These are phyloP conservation scores for Apis cerana DNA, from an alignment of 1,140 invertebrate species.

Conservation along the genomic window DNA sequence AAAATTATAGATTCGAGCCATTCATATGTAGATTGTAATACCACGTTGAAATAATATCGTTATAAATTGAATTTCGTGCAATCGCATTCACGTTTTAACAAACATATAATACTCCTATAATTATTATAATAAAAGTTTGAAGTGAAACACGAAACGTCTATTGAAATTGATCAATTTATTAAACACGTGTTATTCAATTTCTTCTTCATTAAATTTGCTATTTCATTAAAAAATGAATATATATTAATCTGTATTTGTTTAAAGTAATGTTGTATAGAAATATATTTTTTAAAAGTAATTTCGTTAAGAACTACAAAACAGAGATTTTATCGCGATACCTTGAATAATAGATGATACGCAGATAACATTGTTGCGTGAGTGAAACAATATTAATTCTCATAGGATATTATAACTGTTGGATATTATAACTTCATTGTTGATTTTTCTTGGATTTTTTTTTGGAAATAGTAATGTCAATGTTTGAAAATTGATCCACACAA, in stretches of 20 bases:
- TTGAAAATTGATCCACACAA: too few species aligned
- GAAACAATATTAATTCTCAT: conserved; percentile 56
- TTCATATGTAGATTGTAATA: conserved; percentile 25
- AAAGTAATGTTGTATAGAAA: not conserved
- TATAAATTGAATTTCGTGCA: conserved; percentile 24
- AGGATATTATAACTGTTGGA: conserved; percentile 37
- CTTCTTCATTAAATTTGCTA: not conserved
- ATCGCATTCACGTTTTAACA: not conserved
- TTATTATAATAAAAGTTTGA: not conserved
- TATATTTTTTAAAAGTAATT: conserved; percentile 19
- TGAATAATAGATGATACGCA: conserved; percentile 51
- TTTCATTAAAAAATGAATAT: too few species aligned
- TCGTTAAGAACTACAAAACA: conserved; percentile 28
- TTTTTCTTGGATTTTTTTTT: not conserved
- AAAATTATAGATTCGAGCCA: conserved; percentile 41
- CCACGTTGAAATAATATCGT: not conserved
- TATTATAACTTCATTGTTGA: conserved; percentile 36
- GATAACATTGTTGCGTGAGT: conserved; percentile 58
- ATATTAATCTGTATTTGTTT: not conserved
- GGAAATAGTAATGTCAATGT: not conserved
- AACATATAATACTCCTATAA: not conserved
- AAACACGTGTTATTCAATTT: not conserved
- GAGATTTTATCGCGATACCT: conserved; percentile 51
- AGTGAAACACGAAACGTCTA: not conserved
- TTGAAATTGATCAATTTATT: not conserved